phyloP scores from a whole-genome alignment of 92 coral and sea anemone genomes.

The Phenganax subtilis region DNA sequence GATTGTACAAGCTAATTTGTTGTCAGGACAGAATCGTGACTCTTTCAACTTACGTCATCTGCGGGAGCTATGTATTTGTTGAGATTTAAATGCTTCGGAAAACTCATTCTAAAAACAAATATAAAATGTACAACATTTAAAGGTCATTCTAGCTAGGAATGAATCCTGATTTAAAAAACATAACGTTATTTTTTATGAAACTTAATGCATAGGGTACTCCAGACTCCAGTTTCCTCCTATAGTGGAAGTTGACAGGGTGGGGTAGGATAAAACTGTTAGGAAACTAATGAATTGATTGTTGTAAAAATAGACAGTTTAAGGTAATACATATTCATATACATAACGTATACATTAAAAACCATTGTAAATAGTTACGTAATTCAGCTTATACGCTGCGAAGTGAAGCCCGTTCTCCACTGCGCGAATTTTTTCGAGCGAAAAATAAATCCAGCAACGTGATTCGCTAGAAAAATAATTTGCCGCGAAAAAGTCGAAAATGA shows the following conservation, averaged over 20 bases:
- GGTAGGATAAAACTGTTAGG: too few species aligned
- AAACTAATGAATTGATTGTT: too few species aligned
- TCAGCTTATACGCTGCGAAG: too few species aligned
- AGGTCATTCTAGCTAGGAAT: background rate
- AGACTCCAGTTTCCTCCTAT: too few species aligned
- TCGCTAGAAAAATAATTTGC: background rate
- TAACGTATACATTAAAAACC: too few species aligned
- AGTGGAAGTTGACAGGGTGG: too few species aligned
- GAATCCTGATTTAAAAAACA: background rate
- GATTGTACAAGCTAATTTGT: background rate
- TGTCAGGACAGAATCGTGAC: background rate
- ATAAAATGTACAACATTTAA: background rate
- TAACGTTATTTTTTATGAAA: background rate
- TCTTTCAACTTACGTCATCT: conserved; percentile 53
- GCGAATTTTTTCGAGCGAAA: background rate
- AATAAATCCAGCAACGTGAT: background rate
- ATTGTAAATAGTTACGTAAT: too few species aligned
- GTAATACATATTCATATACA: too few species aligned
- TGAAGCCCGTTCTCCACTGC: too few species aligned
- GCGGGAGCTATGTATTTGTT: conserved; percentile 61
- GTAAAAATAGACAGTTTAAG: too few species aligned
- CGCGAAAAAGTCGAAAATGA: too few species aligned
- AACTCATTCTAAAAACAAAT: conserved; percentile 62
- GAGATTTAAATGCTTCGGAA: conserved; percentile 77
- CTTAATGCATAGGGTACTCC: too few species aligned